Evolutionary conservation across 2,888 invertebrate genomes (phyloP), one percentile per base, ranked within the genome.

Genomic region (Harpalus rufipes): DNA sequence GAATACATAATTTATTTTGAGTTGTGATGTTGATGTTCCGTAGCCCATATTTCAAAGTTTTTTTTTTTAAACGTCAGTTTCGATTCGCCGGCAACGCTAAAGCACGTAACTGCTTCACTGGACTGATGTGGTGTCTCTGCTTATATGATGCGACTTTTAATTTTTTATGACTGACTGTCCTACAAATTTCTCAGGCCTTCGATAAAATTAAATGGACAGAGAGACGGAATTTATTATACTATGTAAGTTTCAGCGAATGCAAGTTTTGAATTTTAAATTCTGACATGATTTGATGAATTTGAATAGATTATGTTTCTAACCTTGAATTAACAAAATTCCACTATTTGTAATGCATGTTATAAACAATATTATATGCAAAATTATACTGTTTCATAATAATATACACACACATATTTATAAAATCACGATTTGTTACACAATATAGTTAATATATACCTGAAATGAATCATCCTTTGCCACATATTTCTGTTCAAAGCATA

Each of bases 1-100:
- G 84, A 84, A 84, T 84, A 84, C 84, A 78, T 84, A 84, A 84
- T 84, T 78, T 83, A 83, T 83, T 84, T 78, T 84, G 84, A 84
- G 83, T 83, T 74, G 83, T 83, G 83, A 74, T 74, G 74, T 59
- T 83, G 83, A 83, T 83, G 83, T 59, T 83, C 78, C 78, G 84
- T 78, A 84, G 78, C 84, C 84, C 84, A 84, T 84, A 84, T 84
- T 84, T 84, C 84, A 84, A 65, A 78, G 78, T 65, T 56, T 51
- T 84, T 74, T 84, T 84, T 74, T 84, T 63, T 39, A 78, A 18
- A 18, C 18, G 72, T 74, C 72, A 44, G 41, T 74, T 74, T 74
- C 72, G 72, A 74, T 74, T 74, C 72, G 72, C 44, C 72, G 72
- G 51, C 72, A 18, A 18, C 14, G 72, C 12, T n/a, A 74, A 41